These are phyloP conservation scores for Prinia subflava DNA, from an alignment of 2,113 vertebrate genomes.

Conservation along the genomic window DNA sequence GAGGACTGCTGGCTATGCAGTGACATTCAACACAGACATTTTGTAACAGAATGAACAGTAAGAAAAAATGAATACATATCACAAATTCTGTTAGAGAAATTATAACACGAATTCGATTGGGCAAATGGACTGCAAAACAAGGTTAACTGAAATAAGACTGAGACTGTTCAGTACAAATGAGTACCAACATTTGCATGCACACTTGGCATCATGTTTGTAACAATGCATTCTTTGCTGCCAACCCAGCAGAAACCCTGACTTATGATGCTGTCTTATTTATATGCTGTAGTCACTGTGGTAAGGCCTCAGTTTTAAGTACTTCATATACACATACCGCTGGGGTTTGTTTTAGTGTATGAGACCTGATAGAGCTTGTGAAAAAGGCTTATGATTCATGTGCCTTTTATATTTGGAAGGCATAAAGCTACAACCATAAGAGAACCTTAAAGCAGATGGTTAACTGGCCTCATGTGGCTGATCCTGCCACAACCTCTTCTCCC, in stretches of 20 bases:
- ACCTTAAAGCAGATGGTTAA: background rate
- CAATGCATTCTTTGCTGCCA: background rate
- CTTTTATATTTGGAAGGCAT: background rate
- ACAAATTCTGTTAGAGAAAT: background rate
- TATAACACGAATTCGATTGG: background rate
- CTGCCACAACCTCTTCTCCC: background rate
- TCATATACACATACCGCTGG: background rate
- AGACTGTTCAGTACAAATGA: background rate
- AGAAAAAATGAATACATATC: background rate
- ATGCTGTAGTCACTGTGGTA: background rate
- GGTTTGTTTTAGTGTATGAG: background rate
- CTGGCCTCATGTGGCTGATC: accelerated
- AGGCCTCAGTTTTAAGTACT: background rate
- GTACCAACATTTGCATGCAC: background rate
- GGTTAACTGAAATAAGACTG: background rate
- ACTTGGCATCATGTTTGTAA: background rate
- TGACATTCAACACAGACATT: background rate
- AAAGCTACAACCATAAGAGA: background rate
- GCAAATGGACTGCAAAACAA: background rate
- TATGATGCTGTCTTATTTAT: background rate
- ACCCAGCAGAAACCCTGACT: background rate
- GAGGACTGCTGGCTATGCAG: background rate
- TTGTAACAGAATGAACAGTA: background rate
- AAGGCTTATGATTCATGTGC: background rate
- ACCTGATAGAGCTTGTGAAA: background rate